phyloP scores from a whole-genome alignment of 30 jellyfish, hydroid and myxozoan genomes.

The Hydractinia echinata region DNA sequence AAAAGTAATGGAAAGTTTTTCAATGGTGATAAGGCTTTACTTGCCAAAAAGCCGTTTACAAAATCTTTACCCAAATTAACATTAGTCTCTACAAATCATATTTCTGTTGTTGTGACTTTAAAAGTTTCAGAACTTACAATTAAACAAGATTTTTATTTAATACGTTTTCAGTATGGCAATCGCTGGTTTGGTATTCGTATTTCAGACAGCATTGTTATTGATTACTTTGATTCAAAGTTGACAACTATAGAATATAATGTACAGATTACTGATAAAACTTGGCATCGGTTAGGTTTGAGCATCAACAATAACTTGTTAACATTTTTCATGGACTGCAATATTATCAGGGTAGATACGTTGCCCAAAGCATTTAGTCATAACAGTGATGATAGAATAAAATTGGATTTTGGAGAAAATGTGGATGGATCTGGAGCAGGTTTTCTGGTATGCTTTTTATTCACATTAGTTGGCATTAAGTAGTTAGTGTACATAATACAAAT shows the following conservation, averaged over 20 bases:
- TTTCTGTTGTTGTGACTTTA: constrained; percentile 30
- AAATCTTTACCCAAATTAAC: background rate
- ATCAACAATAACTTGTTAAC: background rate
- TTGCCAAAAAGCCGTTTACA: constrained; percentile 23
- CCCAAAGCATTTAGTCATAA: background rate
- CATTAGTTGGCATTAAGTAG: background rate
- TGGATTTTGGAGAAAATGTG: constrained; percentile 13
- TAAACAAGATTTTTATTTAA: constrained; percentile 18
- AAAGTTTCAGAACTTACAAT: constrained; percentile 16
- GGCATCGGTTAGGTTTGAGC: constrained; percentile 33
- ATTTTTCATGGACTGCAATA: constrained; percentile 28
- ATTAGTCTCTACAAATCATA: constrained; percentile 14
- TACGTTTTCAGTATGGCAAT: constrained; percentile 23
- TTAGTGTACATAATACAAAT: background rate
- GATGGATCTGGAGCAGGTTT: constrained; percentile 19
- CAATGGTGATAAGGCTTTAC: background rate
- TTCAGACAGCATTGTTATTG: background rate
- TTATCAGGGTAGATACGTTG: background rate
- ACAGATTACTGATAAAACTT: constrained; percentile 19
- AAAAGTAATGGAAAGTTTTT: constrained; percentile 23
- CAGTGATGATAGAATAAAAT: constrained; percentile 10
- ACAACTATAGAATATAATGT: background rate
- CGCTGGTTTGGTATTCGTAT: constrained; percentile 31
- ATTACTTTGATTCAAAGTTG: background rate
- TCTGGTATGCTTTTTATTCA: constrained; percentile 26